A percentile compares a stretch with the other conserved stretches of the same genome.
Evolutionary conservation across 2,888 invertebrate species (phyloP).

Genomic region (Spisula subtruncata): DNA sequence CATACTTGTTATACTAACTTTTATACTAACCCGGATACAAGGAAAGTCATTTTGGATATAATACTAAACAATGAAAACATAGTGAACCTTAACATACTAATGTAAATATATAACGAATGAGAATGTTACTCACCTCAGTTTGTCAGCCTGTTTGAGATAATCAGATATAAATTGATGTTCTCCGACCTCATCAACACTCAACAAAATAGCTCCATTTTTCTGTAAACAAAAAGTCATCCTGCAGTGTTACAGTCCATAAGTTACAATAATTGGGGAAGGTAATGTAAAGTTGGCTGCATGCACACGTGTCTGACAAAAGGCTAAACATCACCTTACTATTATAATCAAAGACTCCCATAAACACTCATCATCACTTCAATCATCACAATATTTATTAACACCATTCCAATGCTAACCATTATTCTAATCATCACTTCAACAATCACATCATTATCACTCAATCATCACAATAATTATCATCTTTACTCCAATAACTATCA

Average conservation of each 20-base stretch:
- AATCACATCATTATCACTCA: too few species aligned
- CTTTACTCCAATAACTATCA: not conserved
- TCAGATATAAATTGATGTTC: slow-evolving; percentile 71
- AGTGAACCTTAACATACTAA: too few species aligned
- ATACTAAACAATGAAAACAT: too few species aligned
- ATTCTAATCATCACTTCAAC: not conserved
- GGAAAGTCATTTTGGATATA: too few species aligned
- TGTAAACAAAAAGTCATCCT: slow-evolving; percentile 37
- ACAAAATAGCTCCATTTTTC: slow-evolving; percentile 73
- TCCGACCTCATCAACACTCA: slow-evolving; percentile 57
- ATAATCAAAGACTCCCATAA: not conserved
- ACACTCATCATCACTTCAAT: not conserved
- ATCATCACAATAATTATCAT: not conserved
- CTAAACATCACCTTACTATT: not conserved
- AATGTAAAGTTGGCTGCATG: too few species aligned
- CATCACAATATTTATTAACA: not conserved
- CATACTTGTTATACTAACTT: too few species aligned
- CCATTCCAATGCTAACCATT: not conserved
- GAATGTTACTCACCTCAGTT: slow-evolving; percentile 21
- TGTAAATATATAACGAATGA: too few species aligned
- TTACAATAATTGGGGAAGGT: too few species aligned
- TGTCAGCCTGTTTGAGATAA: slow-evolving; percentile 51
- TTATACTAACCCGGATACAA: too few species aligned
- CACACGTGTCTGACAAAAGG: too few species aligned
- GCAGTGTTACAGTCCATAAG: too few species aligned